Conservation (phyloP, 2,888 invertebrate genomes). For the Drosophila maculinotata region DNA sequence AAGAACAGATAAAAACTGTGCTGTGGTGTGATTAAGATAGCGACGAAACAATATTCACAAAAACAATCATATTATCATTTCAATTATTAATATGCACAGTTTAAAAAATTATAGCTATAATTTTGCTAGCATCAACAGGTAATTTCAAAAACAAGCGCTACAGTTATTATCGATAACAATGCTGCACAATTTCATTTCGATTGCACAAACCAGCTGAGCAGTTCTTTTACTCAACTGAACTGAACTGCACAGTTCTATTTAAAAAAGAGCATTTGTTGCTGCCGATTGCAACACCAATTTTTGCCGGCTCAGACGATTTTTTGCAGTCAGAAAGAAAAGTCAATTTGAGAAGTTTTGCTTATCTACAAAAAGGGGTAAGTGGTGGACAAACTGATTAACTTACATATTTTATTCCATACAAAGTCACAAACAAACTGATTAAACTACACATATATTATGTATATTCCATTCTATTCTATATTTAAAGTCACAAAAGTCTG, state of each 20-base stretch:
- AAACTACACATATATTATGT: background rate
- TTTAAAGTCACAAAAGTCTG: no score
- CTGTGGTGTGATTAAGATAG: no score
- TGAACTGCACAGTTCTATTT: background rate
- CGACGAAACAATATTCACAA: no score
- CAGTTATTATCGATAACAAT: slow-evolving; percentile 2
- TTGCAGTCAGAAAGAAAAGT: slow-evolving; percentile 11
- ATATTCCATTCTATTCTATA: no score
- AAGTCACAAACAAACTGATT: slow-evolving; percentile 22
- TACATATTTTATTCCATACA: slow-evolving; percentile 6
- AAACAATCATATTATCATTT: no score
- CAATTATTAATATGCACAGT: no score
- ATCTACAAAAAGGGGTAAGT: slow-evolving; percentile 33
- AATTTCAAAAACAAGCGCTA: background rate
- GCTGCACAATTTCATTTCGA: background rate
- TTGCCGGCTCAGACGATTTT: slow-evolving; percentile 51
- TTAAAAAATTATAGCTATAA: no score
- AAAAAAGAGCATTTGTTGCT: slow-evolving; percentile 1
- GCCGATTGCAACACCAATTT: slow-evolving; percentile 14
- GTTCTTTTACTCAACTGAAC: background rate
- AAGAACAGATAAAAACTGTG: no score
- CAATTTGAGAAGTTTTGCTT: slow-evolving; percentile 22
- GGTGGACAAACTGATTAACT: slow-evolving; percentile 11
- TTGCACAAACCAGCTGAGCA: background rate
- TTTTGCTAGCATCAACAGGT: no score